Evolutionary conservation across 2,797 vertebrate species (phyloP).

Genomic region (Xenopus petersii): DNA sequence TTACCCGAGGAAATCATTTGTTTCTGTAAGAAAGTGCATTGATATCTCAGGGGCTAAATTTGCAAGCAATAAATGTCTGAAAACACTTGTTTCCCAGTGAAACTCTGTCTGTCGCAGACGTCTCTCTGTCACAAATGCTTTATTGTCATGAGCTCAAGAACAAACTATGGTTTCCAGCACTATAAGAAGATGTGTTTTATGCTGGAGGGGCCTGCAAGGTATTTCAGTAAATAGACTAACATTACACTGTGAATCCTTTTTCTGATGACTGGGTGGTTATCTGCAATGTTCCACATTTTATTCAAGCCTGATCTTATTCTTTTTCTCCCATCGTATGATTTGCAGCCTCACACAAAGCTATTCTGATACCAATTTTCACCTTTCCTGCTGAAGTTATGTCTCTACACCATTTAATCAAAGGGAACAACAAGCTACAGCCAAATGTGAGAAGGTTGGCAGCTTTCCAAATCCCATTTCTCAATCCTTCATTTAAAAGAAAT

Average conservation of each 20-base stretch:
- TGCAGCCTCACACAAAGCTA: conserved; percentile 58
- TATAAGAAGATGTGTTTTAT: not conserved
- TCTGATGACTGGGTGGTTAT: not conserved
- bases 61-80: not conserved
- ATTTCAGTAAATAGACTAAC: not conserved
- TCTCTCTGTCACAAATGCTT: not conserved
- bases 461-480: conserved; percentile 46
- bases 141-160: not conserved
- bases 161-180: not conserved
- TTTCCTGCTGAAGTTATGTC: conserved; percentile 49
- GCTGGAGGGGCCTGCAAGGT: not conserved
- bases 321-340: conserved; percentile 49
- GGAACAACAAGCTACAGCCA: conserved; percentile 42
- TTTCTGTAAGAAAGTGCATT: not conserved
- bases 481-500: conserved; percentile 41
- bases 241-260: not conserved
- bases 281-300: conserved; percentile 11
- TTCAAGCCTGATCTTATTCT: conserved; percentile 14
- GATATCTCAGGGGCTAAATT: not conserved
- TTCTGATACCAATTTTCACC: conserved; percentile 53
- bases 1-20: not conserved
- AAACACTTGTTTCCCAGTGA: not conserved
- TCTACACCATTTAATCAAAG: conserved; percentile 58
- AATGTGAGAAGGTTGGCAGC: conserved; percentile 37
- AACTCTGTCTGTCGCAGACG: not conserved